phyloP scores from a whole-genome alignment of 2,113 vertebrate species.

The Uria lomvia region DNA sequence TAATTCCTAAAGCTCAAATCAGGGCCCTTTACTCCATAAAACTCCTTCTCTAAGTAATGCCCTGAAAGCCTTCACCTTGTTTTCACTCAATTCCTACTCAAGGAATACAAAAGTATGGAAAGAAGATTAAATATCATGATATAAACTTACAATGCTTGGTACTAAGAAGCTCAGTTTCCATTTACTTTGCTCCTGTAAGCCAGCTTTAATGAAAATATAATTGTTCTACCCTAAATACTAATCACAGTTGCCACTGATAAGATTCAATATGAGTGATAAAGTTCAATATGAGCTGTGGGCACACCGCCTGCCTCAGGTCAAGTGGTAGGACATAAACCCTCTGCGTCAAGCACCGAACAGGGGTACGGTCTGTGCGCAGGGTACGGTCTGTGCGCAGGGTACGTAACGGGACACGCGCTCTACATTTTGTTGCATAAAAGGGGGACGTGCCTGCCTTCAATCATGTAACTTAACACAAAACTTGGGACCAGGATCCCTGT shows the following conservation, averaged over 20 bases:
- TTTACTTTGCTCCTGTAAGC: neutral
- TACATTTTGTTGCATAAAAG: neutral
- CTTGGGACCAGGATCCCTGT: neutral
- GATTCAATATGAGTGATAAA: neutral
- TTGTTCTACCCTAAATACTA: neutral
- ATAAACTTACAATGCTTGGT: neutral
- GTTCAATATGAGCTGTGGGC: neutral
- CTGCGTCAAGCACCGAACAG: neutral
- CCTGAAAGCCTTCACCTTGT: neutral
- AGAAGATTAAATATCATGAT: neutral
- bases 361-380: neutral
- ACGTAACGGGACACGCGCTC: fast-evolving
- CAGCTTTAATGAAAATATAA: neutral
- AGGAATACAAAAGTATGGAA: neutral
- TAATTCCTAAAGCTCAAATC: neutral
- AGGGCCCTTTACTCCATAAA: neutral
- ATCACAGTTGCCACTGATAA: neutral
- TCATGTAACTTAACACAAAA: neutral
- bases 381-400: neutral
- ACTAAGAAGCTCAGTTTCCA: neutral
- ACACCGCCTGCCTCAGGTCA: neutral
- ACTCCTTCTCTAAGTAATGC: neutral
- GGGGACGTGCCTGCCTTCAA: neutral
- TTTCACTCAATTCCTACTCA: neutral
- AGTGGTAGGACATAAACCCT: neutral